Conservation (phyloP, 1,140 invertebrate genomes). For the Drosophila auraria region DNA sequence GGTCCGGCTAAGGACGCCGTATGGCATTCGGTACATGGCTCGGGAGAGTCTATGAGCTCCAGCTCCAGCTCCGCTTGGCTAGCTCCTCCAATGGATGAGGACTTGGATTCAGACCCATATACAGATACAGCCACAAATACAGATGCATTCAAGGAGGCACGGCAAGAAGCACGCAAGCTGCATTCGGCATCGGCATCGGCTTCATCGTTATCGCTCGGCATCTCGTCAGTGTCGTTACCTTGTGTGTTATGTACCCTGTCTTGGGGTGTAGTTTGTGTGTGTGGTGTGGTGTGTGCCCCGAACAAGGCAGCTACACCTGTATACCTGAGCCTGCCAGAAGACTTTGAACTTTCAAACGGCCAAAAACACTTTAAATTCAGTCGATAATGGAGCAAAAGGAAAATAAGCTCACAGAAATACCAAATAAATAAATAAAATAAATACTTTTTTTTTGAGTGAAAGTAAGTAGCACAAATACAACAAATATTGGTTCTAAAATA, state of each 20-base stretch:
- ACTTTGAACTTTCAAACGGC: background rate
- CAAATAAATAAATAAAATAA: background rate
- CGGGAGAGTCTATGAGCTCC: background rate
- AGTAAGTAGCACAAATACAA: no score
- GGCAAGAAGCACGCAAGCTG: slow-evolving; percentile 58
- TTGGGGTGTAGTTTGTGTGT: background rate
- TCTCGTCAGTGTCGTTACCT: slow-evolving; percentile 40
- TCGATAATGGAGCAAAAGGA: background rate
- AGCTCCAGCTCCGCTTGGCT: background rate
- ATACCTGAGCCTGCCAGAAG: background rate
- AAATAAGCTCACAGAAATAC: no score
- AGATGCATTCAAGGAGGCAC: slow-evolving; percentile 16
- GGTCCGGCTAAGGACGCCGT: slow-evolving; percentile 22
- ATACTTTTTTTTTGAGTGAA: background rate
- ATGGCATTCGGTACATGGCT: slow-evolving; percentile 25
- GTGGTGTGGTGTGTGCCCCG: background rate
- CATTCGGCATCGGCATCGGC: slow-evolving; percentile 27
- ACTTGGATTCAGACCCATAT: slow-evolving; percentile 5
- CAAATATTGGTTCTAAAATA: no score
- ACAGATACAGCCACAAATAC: slow-evolving; percentile 1
- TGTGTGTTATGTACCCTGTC: slow-evolving; percentile 8
- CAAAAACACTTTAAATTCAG: background rate
- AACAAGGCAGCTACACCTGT: slow-evolving; percentile 17
- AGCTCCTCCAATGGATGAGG: background rate
- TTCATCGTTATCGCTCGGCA: slow-evolving; percentile 39